These are phyloP conservation scores for Rhabditoides inermis DNA, from an alignment of 2,888 invertebrate genomes.

Conservation along the genomic window DNA sequence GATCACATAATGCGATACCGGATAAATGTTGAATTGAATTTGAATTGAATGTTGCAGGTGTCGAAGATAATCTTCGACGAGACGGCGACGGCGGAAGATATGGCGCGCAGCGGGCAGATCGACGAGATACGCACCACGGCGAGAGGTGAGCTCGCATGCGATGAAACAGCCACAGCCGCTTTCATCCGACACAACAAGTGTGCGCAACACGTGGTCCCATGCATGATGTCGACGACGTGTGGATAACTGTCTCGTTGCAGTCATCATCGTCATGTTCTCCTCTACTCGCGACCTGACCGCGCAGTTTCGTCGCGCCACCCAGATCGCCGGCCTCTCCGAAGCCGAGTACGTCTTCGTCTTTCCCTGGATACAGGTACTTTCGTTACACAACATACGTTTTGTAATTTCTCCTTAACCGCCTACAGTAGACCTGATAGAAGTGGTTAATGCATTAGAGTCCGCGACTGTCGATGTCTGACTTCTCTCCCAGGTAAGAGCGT, in stretches of 20 bases:
- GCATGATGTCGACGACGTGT: neutral
- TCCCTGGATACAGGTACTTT: constrained; percentile 19
- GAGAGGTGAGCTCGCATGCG: constrained; percentile 20
- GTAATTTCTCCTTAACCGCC: no score
- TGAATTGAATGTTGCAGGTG: no score
- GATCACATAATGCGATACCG: no score
- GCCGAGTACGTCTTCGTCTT: constrained; percentile 25
- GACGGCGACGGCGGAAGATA: constrained; percentile 14
- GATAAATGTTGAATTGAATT: no score
- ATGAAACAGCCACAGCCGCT: no score
- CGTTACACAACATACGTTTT: no score
- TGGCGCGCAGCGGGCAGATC: constrained; percentile 20
- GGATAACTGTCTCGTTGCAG: constrained; percentile 7
- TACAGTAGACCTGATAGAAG: neutral
- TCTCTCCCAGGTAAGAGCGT: no score
- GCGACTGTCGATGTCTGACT: no score
- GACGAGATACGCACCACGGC: constrained; percentile 22
- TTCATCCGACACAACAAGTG: neutral
- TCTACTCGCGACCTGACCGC: constrained; percentile 21
- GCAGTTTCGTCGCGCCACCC: constrained; percentile 19
- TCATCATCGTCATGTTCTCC: constrained; percentile 28
- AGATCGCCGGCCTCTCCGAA: constrained; percentile 13
- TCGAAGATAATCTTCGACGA: constrained; percentile 23
- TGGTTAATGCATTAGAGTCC: no score
- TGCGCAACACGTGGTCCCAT: neutral